Percentiles rank a stretch among this genome's conserved stretches.
Conservation (phyloP, 2,888 invertebrate genomes). For the Lepetodrilus schrolli region DNA sequence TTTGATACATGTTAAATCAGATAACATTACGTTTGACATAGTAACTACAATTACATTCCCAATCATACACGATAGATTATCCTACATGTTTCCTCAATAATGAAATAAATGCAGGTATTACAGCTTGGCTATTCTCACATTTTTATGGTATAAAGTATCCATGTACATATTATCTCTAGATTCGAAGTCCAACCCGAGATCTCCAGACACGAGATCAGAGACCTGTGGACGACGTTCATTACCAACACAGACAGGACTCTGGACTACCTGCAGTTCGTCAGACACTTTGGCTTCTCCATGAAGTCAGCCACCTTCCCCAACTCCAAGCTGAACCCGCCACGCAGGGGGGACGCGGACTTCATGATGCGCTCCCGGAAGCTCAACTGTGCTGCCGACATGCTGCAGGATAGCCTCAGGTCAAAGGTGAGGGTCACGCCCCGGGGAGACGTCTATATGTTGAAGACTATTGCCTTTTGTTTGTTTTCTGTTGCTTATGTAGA, state of each 20-base stretch:
- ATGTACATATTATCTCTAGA: constrained; percentile 35
- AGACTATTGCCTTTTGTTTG: too few species aligned
- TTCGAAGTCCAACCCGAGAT: constrained; percentile 68
- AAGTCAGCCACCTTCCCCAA: constrained; percentile 74
- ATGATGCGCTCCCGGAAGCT: constrained; percentile 73
- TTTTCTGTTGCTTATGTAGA: too few species aligned
- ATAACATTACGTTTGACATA: too few species aligned
- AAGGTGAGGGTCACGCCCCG: constrained; percentile 69
- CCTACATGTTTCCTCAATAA: too few species aligned
- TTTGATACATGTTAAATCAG: too few species aligned
- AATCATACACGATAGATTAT: too few species aligned
- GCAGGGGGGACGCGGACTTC: constrained; percentile 73
- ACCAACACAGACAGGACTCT: constrained; percentile 73
- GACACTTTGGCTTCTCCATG: constrained; percentile 74
- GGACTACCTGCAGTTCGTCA: constrained; percentile 72
- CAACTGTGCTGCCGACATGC: constrained; percentile 73
- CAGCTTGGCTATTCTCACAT: too few species aligned
- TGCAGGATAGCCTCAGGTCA: constrained; percentile 72
- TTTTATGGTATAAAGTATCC: too few species aligned
- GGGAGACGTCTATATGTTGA: too few species aligned
- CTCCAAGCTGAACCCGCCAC: constrained; percentile 72
- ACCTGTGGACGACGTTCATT: constrained; percentile 74
- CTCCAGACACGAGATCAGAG: constrained; percentile 72
- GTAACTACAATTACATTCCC: too few species aligned
- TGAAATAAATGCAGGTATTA: too few species aligned